These are phyloP conservation scores for Bombyx mandarina DNA, from an alignment of 1,140 invertebrate species.

Conservation along the genomic window DNA sequence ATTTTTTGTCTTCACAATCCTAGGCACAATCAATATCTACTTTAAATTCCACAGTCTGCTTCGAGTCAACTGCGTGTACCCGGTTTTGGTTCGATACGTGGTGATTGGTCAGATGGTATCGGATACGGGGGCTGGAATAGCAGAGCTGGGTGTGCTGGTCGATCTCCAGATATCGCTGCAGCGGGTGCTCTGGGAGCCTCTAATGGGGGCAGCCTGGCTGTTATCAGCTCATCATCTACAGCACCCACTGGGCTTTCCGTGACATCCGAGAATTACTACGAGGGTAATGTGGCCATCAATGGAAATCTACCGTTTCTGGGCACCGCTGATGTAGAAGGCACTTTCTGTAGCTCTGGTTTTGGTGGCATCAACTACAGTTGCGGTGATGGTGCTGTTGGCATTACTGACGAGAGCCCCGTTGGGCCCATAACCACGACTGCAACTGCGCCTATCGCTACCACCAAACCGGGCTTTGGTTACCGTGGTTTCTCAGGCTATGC, in stretches of 20 bases:
- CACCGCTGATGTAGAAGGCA: slow-evolving; percentile 9
- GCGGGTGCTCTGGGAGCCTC: slow-evolving; percentile 3
- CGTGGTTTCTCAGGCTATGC: no score
- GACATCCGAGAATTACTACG: slow-evolving; percentile 7
- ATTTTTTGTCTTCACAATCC: no score
- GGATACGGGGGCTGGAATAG: background rate
- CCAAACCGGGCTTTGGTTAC: no score
- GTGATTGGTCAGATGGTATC: no score
- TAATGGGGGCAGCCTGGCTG: slow-evolving; percentile 3
- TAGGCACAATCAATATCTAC: no score
- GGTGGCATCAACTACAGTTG: slow-evolving; percentile 9
- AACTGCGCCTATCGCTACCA: no score
- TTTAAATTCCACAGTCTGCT: background rate
- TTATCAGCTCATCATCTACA: slow-evolving; percentile 6
- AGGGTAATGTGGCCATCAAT: slow-evolving; percentile 5
- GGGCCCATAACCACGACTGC: background rate
- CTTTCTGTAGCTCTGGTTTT: slow-evolving; percentile 6
- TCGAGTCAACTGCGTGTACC: slow-evolving; percentile 3
- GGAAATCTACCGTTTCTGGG: slow-evolving; percentile 11
- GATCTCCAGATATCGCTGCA: background rate
- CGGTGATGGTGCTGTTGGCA: slow-evolving; percentile 8
- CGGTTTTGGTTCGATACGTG: background rate
- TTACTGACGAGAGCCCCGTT: background rate
- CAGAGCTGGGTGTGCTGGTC: background rate
- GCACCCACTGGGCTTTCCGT: slow-evolving; percentile 10